phyloP scores from a whole-genome alignment of 1,140 invertebrate genomes.

The Bombus difficillimus region DNA sequence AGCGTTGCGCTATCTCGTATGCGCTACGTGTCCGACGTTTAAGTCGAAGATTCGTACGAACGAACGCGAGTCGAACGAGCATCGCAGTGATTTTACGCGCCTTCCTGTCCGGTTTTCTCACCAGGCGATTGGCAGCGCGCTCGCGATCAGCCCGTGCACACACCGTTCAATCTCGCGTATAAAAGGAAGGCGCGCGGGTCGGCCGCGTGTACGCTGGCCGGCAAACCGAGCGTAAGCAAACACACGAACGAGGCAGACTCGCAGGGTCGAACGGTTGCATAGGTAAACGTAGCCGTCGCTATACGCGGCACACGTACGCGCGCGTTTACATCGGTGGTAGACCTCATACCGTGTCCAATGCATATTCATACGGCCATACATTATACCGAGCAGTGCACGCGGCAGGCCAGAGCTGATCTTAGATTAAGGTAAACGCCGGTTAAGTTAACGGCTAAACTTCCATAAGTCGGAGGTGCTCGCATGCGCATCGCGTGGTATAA shows the following conservation, averaged over 20 bases:
- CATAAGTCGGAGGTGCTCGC: constrained; percentile 71
- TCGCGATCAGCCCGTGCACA: no score
- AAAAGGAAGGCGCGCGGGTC: no score
- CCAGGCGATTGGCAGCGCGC: not conserved
- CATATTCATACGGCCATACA: constrained; percentile 83
- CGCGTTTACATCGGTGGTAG: constrained; percentile 41
- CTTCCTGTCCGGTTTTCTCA: not conserved
- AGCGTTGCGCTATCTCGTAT: no score
- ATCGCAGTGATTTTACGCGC: not conserved
- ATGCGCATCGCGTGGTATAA: constrained; percentile 65
- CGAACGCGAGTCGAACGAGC: no score
- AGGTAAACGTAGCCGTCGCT: constrained; percentile 13
- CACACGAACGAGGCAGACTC: constrained; percentile 42
- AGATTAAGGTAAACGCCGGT: constrained; percentile 84
- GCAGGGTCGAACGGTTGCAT: not conserved
- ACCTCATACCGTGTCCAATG: constrained; percentile 80
- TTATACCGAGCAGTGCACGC: constrained; percentile 72
- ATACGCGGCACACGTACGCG: constrained; percentile 49
- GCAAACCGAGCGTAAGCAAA: constrained; percentile 63
- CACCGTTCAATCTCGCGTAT: no score
- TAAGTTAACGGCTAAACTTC: constrained; percentile 83
- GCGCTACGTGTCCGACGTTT: no score
- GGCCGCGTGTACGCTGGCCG: no score
- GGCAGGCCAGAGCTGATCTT: constrained; percentile 78
- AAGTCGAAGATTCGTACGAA: not conserved